Conservation (phyloP, 2,888 invertebrate genomes). For the Sarcophaga subvicina region DNA sequence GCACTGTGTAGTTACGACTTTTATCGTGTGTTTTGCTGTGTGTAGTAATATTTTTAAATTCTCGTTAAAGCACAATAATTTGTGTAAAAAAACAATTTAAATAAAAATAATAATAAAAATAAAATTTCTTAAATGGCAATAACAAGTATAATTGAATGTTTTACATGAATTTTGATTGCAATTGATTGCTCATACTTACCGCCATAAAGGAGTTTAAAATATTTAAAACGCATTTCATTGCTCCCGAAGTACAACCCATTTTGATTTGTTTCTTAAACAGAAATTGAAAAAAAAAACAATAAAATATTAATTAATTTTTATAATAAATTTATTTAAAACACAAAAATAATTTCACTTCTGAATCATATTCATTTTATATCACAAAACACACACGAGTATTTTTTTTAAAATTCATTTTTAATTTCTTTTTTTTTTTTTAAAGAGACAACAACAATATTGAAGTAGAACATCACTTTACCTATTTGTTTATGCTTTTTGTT, state of each 20-base stretch:
- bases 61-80: constrained; percentile 4
- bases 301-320: constrained; percentile 19
- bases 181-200: constrained; percentile 71
- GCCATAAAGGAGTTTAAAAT: constrained; percentile 73
- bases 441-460: not conserved
- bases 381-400: not conserved
- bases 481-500: not conserved
- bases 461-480: not conserved
- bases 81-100: not conserved
- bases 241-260: constrained; percentile 76
- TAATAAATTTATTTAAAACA: not conserved
- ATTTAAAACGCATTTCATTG: constrained; percentile 75
- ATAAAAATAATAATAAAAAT: too few species aligned
- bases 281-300: constrained; percentile 18
- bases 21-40: not conserved
- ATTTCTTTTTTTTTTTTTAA: not conserved
- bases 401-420: not conserved
- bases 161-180: too few species aligned
- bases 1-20: constrained; percentile 8
- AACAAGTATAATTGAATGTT: too few species aligned
- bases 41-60: constrained; percentile 1
- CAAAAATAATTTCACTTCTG: constrained; percentile 21
- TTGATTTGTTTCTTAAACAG: constrained; percentile 53
- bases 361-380: constrained; percentile 19
- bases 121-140: too few species aligned